Base-by-base conservation (phyloP, 1,140 invertebrate species). In the Drosophila burlai region DNA sequence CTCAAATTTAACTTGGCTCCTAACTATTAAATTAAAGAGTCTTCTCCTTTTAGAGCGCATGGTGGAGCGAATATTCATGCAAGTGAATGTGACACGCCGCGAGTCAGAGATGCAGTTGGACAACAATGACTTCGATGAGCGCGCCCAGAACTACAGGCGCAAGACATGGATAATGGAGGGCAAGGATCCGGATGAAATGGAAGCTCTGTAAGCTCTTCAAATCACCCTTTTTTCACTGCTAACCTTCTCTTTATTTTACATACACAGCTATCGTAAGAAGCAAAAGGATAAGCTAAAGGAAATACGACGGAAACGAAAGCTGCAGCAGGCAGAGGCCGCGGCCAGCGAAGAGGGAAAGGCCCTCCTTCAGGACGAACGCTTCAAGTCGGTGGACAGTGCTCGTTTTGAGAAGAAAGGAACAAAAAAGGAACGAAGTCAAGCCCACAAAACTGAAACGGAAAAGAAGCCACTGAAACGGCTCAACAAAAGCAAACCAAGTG, bases 91-190 rank as follows among this genome's bases (percentile, higher is more conserved):
- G 0, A 96, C 97, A 0, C 96, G 97, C 83, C 94, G 98, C 54
- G 97, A 99, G 93, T 97, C 98, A 9, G 97, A 98, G 93, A 97
- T 99, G 54, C 96, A 96, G 89, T 93, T 99, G 26, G 98, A 99
- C 87, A 97, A 98, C 92, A 96, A 96, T 75, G 97, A 99, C 91
- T 98, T 98, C 93, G 97, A 97, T 91, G 97, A 99, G 92, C 95
- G 96, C 65, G 97, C 96, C 81, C 94, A 96, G 76, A 98, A 97
- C 58, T 98, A 99, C 94, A 96, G 97, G 83, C 94, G 96, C 65
- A 99, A 99, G 92, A 95, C 97, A 60, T 95, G 97, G 93, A 96
- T 99, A 65, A 91, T 97, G 78, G 96, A 97, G 83, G 98, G 97
- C 34, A 95, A 96, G 76, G 95, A 97, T 93, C 96, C 96, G 0